A percentile compares a stretch with the other conserved stretches of the same genome.
phyloP scores from a whole-genome alignment of 1,140 invertebrate genomes.

The Cyclina sinensis region DNA sequence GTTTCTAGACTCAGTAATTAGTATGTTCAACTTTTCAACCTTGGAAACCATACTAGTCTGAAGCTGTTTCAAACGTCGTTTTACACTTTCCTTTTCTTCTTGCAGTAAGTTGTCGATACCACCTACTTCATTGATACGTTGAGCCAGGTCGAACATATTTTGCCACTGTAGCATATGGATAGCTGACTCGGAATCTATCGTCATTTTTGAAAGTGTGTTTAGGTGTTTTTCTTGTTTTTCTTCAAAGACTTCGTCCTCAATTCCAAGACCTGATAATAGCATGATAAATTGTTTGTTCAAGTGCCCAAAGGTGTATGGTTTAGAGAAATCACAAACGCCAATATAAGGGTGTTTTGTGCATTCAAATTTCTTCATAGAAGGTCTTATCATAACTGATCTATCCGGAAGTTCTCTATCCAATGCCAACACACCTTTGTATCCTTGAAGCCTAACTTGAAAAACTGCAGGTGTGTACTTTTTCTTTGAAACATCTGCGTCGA shows the following conservation, averaged over 20 bases:
- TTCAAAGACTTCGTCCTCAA: conserved; percentile 43
- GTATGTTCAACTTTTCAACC: conserved; percentile 43
- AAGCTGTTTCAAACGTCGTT: background rate
- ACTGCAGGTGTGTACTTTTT: conserved; percentile 39
- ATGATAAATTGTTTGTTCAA: conserved; percentile 65
- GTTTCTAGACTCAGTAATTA: conserved; percentile 62
- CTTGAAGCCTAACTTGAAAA: conserved; percentile 63
- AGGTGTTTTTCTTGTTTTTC: conserved; percentile 30
- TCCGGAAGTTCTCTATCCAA: conserved; percentile 20
- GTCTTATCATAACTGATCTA: conserved; percentile 28
- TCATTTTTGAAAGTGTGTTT: conserved; percentile 10
- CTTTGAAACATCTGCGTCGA: background rate
- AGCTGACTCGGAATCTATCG: conserved; percentile 6
- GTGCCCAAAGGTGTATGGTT: conserved; percentile 62
- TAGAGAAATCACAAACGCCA: conserved; percentile 61
- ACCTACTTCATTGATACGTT: background rate
- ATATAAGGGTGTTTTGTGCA: conserved; percentile 31
- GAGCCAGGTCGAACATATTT: conserved; percentile 28
- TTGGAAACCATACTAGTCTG: conserved; percentile 20
- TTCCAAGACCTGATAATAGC: conserved; percentile 58
- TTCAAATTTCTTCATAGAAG: conserved; percentile 67
- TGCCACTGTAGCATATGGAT: conserved; percentile 52
- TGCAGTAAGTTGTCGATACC: background rate
- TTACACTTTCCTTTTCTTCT: background rate
- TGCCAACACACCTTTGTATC: conserved; percentile 65